These are phyloP conservation scores for Cactoblastis cactorum DNA, from an alignment of 2,888 invertebrate genomes.

Conservation along the genomic window DNA sequence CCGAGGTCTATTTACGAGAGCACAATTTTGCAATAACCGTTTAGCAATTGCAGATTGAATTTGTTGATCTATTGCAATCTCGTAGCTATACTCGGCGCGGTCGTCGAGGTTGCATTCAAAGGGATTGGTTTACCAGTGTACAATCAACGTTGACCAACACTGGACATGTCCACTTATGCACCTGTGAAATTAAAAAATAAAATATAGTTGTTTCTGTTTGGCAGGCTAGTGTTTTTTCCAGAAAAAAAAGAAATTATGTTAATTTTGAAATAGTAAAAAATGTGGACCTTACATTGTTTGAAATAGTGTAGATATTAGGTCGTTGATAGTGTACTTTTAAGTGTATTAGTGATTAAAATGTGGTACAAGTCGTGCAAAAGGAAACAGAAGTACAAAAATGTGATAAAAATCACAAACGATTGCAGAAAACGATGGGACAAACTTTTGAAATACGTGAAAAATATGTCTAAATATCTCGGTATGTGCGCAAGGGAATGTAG, in stretches of 20 bases:
- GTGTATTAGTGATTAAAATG: constrained; percentile 31
- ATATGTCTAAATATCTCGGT: constrained; percentile 54
- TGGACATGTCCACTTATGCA: constrained; percentile 5
- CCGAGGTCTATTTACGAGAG: neutral
- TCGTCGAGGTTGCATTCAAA: neutral
- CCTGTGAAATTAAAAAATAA: neutral
- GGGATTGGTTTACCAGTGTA: constrained; percentile 9
- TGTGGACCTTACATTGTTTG: neutral
- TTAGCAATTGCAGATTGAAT: too few species aligned
- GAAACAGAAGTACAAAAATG: constrained; percentile 28
- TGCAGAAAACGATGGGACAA: constrained; percentile 29
- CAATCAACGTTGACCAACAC: constrained; percentile 3
- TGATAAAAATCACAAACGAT: constrained; percentile 18
- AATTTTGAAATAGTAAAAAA: neutral
- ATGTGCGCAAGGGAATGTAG: constrained; percentile 34
- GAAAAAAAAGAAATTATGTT: neutral
- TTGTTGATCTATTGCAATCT: constrained; percentile 7
- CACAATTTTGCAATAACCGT: constrained; percentile 7
- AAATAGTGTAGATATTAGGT: neutral
- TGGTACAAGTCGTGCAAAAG: constrained; percentile 45
- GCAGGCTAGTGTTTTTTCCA: neutral
- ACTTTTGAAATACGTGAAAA: constrained; percentile 35
- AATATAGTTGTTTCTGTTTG: neutral
- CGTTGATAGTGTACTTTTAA: constrained; percentile 10
- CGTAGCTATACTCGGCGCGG: neutral